Evolutionary conservation across 2,797 vertebrate species (phyloP), one percentile per base, ranked within the genome.

Genomic region (Sardinella longiceps): DNA sequence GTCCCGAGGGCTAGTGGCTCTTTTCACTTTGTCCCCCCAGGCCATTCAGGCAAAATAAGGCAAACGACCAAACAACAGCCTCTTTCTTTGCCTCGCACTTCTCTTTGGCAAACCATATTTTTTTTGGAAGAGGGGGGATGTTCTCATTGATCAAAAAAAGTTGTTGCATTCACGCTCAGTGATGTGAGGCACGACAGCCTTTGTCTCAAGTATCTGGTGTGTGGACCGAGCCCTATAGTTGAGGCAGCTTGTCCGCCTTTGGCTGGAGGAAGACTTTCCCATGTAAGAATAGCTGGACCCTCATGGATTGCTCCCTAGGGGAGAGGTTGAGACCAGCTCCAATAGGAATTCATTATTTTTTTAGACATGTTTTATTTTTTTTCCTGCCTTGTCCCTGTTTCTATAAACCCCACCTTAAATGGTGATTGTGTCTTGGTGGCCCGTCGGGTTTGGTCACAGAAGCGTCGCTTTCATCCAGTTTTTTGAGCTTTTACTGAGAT

Each of bases 221-320:
- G 70, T 43, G 37, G 37, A 77, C 18, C 0, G 86, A 88, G 88
- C 87, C 90, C 81, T 86, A 81, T 85, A 88, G 88, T 81, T 88
- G 86, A 83, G 88, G 90, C 85, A 89, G 88, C 88, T 89, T 85
- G 90, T 89, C 89, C 77, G 88, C 46, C 87, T 91, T 91, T 89
- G 88, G 88, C 91, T 89, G 87, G 91, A 91, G 89, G 84, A 85
- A 85, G 90, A 85, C 87, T 94, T 96, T 96, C 95, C 94, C 95
- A 96, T 93, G 92, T 94, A 91, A 91, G 91, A 95, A 95, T 95
- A 95, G 92, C 93, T 85, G 83, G 12, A 51, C 90, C 84, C 86
- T 88, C 86, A 86, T 89, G 88, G 90, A 93, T 86, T 81, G 63
- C 63, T 92, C 94, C 90, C 89, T 15, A 20, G 60, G 88, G 92